Evolutionary conservation across 2,888 invertebrate genomes (phyloP).

Genomic region (Latrodectus elegans): DNA sequence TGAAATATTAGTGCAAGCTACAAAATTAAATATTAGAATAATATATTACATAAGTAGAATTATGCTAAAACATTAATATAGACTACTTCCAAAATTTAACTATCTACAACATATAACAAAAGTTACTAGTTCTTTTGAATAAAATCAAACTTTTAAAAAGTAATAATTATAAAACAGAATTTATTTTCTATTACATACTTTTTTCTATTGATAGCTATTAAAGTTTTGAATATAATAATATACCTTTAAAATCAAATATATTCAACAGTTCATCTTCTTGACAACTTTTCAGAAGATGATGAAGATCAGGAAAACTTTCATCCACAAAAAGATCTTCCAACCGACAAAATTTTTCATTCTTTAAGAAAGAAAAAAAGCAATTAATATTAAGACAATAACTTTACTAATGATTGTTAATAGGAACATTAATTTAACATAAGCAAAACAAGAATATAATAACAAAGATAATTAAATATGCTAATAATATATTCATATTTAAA

Average conservation of each 20-base stretch:
- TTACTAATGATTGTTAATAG: too few relatives aligned
- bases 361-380: too few relatives aligned
- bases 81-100: neutral
- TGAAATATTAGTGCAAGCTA: too few relatives aligned
- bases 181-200: neutral
- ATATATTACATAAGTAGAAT: too few relatives aligned
- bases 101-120: neutral
- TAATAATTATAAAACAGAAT: neutral
- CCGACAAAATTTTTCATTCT: slow-evolving; percentile 52
- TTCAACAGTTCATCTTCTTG: slow-evolving; percentile 24
- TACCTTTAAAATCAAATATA: slow-evolving; percentile 62
- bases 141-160: neutral
- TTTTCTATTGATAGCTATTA: neutral
- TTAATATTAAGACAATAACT: too few relatives aligned
- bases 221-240: neutral
- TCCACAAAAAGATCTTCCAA: slow-evolving; percentile 57
- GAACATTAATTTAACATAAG: neutral
- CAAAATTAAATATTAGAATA: too few relatives aligned
- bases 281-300: slow-evolving; percentile 36
- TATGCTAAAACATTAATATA: neutral
- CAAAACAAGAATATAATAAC: neutral
- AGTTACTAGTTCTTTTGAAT: neutral
- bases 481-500: neutral
- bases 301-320: slow-evolving; percentile 44
- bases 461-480: neutral